Evolutionary conservation across 2,888 invertebrate species (phyloP), one percentile per base, ranked within the genome.

Genomic region (Eubasilissa splendida): DNA sequence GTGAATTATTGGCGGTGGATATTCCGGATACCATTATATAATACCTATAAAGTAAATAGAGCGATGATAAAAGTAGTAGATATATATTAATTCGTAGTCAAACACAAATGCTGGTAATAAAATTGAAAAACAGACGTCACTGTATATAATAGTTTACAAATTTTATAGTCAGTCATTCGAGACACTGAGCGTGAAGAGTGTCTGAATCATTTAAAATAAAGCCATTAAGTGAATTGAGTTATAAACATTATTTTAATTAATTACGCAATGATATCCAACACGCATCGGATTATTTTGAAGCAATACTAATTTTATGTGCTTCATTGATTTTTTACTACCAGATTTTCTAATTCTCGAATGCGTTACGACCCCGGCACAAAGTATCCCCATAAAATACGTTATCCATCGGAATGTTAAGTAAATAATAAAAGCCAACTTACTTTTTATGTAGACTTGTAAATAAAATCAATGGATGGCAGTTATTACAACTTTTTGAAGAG

Each of bases 171-270:
- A 7, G 42, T 42, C 42, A 2, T 42, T 42, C 42, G 4, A 42
- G 42, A 42, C 42, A 42, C 42, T 42, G 7, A 42, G 42, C 42
- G 42, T 42, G 42, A 42, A 42, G 7, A 42, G 42, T 42, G 42
- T n/a, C n/a, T 58, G 14, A 58, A 12, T n/a, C 58, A n/a, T 58
- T 58, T 58, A 12, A 14, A 14, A 65, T 65, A 42, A 74, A 74
- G 74, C 74, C 42, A 59, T 74, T 74, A 75, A 80, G 76, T 42
- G 71, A 80, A 80, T 80, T 74, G 76, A 75, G 79, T 80, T 76
- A 60, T 80, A 80, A 80, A 80, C 66, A 53, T 68, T 76, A 53
- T 56, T 80, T 68, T 66, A 76, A 76, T 80, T 76, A 60, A 76
- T 68, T 52, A 68, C 59, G 52, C 59, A 56, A 76, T 76, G 59